Evolutionary conservation across 2,797 vertebrate genomes (phyloP).

Genomic region (Spinus olivaceus): DNA sequence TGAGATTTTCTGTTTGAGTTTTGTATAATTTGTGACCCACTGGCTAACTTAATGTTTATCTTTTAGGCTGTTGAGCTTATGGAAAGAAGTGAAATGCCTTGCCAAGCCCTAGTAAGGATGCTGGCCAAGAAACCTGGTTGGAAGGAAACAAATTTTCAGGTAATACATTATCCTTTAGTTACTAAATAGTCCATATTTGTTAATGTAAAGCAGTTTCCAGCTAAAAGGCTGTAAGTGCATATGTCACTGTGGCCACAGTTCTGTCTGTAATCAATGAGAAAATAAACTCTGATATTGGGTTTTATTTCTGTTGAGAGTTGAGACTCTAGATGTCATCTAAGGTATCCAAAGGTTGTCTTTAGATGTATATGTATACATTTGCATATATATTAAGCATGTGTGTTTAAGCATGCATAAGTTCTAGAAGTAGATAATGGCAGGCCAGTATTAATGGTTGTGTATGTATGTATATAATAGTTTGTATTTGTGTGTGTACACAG

Average conservation of each 20-base stretch:
- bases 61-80: constrained; percentile 91
- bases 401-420: neutral
- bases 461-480: neutral
- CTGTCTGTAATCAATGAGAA: neutral
- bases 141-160: constrained; percentile 99
- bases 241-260: neutral
- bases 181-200: neutral
- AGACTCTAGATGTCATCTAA: neutral
- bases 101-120: constrained; percentile 95
- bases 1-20: neutral
- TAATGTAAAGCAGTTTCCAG: neutral
- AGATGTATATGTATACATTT: neutral
- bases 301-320: neutral
- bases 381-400: neutral
- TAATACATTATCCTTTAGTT: constrained; percentile 47
- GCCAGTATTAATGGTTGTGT: neutral
- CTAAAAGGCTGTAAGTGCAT: neutral
- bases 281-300: neutral
- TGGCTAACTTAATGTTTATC: neutral
- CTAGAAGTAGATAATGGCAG: neutral
- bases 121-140: constrained; percentile 97
- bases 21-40: neutral
- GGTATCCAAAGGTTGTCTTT: neutral
- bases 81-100: constrained; percentile 90
- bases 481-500: neutral